These are phyloP conservation scores for Proisotoma minuta DNA, from an alignment of 2,888 invertebrate species.

Conservation along the genomic window DNA sequence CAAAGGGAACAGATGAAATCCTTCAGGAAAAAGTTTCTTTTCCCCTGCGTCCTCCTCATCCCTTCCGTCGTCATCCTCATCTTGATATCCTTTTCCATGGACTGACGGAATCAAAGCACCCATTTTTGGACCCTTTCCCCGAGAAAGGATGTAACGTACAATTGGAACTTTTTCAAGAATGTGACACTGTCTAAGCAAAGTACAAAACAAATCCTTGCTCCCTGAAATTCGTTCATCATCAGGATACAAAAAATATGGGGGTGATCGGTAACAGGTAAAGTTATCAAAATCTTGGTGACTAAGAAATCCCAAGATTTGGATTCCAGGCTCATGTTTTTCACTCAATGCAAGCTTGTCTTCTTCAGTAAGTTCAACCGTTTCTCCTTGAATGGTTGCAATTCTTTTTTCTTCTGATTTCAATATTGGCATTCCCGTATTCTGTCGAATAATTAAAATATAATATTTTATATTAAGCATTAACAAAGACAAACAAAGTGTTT, in stretches of 20 bases:
- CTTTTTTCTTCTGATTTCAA: slow-evolving; percentile 39
- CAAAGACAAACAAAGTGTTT: not conserved
- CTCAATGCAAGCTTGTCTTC: slow-evolving; percentile 30
- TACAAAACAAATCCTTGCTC: slow-evolving; percentile 37
- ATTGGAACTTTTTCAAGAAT: slow-evolving; percentile 38
- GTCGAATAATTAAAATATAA: not conserved
- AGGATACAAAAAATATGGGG: slow-evolving; percentile 42
- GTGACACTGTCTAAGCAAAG: slow-evolving; percentile 37
- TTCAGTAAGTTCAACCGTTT: slow-evolving; percentile 28
- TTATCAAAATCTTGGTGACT: slow-evolving; percentile 21
- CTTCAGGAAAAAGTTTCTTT: slow-evolving; percentile 46
- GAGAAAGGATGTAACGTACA: slow-evolving; percentile 32
- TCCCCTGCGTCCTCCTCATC: too few relatives aligned
- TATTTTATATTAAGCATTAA: not conserved
- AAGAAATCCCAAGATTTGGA: slow-evolving; percentile 34
- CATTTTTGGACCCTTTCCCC: slow-evolving; percentile 38
- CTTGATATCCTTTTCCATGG: too few relatives aligned
- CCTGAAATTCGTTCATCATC: slow-evolving; percentile 42
- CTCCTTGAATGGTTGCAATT: slow-evolving; percentile 26
- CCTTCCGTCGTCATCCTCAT: too few relatives aligned
- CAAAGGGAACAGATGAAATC: slow-evolving; percentile 38
- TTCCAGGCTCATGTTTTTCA: slow-evolving; percentile 29
- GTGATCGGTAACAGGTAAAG: slow-evolving; percentile 30
- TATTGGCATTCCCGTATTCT: slow-evolving; percentile 41
- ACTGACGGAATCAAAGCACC: slow-evolving; percentile 40